Evolutionary conservation across 2,888 invertebrate genomes (phyloP).

Genomic region (Spicauda simplicius): DNA sequence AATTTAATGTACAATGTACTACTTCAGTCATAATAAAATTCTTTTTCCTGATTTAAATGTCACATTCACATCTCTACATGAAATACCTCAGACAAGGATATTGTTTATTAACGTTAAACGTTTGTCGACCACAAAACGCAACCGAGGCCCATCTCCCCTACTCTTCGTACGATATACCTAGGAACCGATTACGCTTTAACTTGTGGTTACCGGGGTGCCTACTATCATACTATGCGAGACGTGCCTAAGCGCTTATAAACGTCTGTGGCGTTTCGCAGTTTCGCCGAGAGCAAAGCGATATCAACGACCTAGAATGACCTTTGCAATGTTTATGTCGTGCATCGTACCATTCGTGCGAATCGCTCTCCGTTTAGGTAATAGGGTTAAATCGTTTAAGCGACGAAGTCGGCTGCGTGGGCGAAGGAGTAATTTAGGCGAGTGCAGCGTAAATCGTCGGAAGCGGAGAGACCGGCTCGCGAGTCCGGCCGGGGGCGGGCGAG

Average conservation of each 20-base stretch:
- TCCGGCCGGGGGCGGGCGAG: constrained; percentile 57
- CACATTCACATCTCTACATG: neutral
- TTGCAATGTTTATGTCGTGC: constrained; percentile 35
- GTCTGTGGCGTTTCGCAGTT: constrained; percentile 15
- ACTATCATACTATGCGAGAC: constrained; percentile 19
- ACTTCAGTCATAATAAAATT: too few species aligned
- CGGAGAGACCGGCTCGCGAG: constrained; percentile 35
- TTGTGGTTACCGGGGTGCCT: constrained; percentile 27
- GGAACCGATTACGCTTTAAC: constrained; percentile 44
- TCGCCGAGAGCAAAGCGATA: constrained; percentile 27
- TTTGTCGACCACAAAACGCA: constrained; percentile 51
- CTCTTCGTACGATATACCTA: constrained; percentile 36
- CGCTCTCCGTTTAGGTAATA: constrained; percentile 24
- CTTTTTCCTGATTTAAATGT: neutral
- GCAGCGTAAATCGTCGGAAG: constrained; percentile 30
- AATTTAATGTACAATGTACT: too few species aligned
- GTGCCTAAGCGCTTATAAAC: constrained; percentile 17
- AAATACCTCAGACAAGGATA: constrained; percentile 33
- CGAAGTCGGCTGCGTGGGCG: constrained; percentile 18
- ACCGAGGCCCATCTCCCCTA: constrained; percentile 46
- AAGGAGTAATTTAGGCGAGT: constrained; percentile 18
- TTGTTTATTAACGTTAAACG: constrained; percentile 45
- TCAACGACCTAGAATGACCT: constrained; percentile 37
- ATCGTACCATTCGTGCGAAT: constrained; percentile 21
- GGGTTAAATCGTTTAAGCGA: constrained; percentile 25